These are phyloP conservation scores for Pantala flavescens DNA, from an alignment of 1,140 invertebrate genomes.

Conservation along the genomic window DNA sequence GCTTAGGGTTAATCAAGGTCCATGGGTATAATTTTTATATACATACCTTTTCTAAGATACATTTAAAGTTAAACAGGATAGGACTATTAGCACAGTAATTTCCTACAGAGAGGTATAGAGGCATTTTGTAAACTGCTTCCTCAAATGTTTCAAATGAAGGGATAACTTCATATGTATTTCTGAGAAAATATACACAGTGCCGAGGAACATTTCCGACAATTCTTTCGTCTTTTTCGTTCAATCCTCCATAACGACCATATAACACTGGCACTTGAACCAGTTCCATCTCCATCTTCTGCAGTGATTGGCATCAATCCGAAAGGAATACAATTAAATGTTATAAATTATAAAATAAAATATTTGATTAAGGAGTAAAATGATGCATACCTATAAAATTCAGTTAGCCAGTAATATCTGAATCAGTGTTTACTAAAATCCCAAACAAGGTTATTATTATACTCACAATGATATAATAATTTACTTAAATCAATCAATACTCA, in stretches of 20 bases:
- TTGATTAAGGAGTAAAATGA: too few relatives aligned
- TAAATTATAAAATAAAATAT: too few relatives aligned
- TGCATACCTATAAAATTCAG: too few relatives aligned
- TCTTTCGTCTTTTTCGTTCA: slow-evolving; percentile 36
- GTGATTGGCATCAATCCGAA: slow-evolving; percentile 18
- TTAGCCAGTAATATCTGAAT: too few relatives aligned
- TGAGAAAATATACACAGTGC: slow-evolving; percentile 54
- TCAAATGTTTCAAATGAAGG: slow-evolving; percentile 38
- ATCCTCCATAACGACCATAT: slow-evolving; percentile 50
- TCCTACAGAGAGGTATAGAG: slow-evolving; percentile 50
- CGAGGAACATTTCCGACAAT: slow-evolving; percentile 32
- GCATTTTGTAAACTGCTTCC: slow-evolving; percentile 46
- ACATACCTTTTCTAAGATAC: too few relatives aligned
- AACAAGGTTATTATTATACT: too few relatives aligned
- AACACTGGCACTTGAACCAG: slow-evolving; percentile 52
- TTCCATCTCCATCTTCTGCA: slow-evolving; percentile 52
- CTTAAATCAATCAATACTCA: slow-evolving; percentile 14
- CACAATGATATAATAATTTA: too few relatives aligned
- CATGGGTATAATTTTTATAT: too few relatives aligned
- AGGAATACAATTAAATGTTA: too few relatives aligned
- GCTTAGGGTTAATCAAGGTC: too few relatives aligned
- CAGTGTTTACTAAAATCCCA: too few relatives aligned
- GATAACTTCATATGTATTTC: slow-evolving; percentile 45
- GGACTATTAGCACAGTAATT: slow-evolving; percentile 31
- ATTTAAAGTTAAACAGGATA: too few relatives aligned